Base-by-base conservation (phyloP, 2,888 invertebrate genomes). In the Lumbricus terrestris region DNA sequence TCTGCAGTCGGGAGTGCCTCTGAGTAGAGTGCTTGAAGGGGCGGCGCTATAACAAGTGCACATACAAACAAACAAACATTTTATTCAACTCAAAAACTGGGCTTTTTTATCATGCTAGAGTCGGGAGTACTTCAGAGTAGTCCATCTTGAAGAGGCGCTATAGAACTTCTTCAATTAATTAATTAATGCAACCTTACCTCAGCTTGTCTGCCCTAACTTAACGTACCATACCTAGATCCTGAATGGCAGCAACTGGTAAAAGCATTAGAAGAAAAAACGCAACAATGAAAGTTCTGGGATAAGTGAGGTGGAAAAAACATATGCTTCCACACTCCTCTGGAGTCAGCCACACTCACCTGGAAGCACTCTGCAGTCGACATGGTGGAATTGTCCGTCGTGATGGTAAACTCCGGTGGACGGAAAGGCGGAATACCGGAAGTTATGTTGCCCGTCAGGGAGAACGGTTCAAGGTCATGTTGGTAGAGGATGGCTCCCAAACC, bases 401-500 rank as follows among this genome's bases (percentile, higher is more conserved):
- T 85, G 23, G 85, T 54, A 82, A 92, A 91, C 20, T 54, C 37
- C 18, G 92, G 92, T 8, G 89, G 37, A 16, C 88, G 35, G 83
- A 92, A 91, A 6, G 89, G 42, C 8, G 93, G 93, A 54, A 93
- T 88, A 35, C 92, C 92, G 8, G 92, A 88, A 23, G 90, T 88
- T 40, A 92, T 91, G 40, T 91, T 89, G 5, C 91, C 91, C 18
- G 93, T 92, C 35, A 92, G 90, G 35, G 92, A 90, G 69, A 93
- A 90, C 15, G 89, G 88, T 23, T 91, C 82, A 1, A 91, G 89
- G 85, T 90, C 91, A n/a, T 91, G 23, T 20, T 82, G 35, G 29
- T 88, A 35, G 37, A 93, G 90, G 33, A 91, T 90, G 90, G 90
- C 91, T 2, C 92, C 92, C 82, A 92, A 34, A 0, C 83, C 91